Conservation (phyloP, 2,113 vertebrate species). For the Macrotus californicus region DNA sequence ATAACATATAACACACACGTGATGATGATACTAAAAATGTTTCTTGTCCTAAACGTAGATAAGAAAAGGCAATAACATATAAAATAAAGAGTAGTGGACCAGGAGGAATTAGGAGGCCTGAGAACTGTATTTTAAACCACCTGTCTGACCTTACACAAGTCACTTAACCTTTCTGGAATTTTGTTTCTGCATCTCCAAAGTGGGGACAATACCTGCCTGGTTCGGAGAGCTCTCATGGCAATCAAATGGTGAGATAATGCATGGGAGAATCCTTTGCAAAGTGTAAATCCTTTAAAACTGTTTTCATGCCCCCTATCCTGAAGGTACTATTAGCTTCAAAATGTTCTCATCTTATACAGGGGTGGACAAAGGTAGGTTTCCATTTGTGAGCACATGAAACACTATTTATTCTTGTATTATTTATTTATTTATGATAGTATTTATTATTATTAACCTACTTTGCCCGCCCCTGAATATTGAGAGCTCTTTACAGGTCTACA, state of each 20-base stretch:
- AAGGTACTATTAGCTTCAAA: conserved; percentile 6
- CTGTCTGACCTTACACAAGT: neutral
- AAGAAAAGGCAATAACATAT: neutral
- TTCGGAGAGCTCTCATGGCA: neutral
- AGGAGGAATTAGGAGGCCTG: neutral
- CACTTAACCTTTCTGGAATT: neutral
- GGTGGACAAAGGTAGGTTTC: neutral
- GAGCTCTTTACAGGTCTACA: neutral
- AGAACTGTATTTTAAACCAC: neutral
- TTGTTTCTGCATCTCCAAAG: neutral
- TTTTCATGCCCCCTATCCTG: conserved; percentile 4
- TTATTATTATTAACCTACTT: neutral
- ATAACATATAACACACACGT: neutral
- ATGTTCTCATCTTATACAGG: neutral
- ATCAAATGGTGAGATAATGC: neutral
- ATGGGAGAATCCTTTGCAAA: neutral
- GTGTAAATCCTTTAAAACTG: neutral
- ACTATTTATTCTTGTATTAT: neutral
- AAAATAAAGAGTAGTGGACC: neutral
- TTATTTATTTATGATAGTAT: neutral
- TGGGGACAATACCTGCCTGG: neutral
- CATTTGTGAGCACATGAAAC: neutral
- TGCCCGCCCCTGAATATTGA: neutral
- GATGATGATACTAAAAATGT: neutral
- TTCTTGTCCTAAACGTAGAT: neutral